These are phyloP conservation scores for Drosophila auraria DNA, from an alignment of 1,140 invertebrate species.

Conservation along the genomic window DNA sequence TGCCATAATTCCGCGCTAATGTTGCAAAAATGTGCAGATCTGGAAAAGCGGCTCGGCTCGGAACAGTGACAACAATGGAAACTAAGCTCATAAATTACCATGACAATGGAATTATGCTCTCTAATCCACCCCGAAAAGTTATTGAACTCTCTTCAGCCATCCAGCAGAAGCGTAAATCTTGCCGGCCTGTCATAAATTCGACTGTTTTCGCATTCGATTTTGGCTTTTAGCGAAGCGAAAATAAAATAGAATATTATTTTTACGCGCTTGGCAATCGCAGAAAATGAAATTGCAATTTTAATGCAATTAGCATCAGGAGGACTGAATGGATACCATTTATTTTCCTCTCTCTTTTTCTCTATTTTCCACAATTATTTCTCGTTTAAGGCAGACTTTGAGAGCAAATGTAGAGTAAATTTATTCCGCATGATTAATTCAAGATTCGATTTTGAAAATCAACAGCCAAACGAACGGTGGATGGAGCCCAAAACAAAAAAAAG, in stretches of 20 bases:
- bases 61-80: constrained; percentile 49
- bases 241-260: constrained; percentile 55
- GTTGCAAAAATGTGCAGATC: constrained; percentile 57
- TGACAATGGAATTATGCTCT: constrained; percentile 61
- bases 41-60: constrained; percentile 14
- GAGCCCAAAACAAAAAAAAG: constrained; percentile 10
- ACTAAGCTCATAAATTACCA: constrained; percentile 65
- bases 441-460: constrained; percentile 59
- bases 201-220: constrained; percentile 57
- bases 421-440: constrained; percentile 73
- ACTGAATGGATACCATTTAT: constrained; percentile 12
- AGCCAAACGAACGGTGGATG: neutral
- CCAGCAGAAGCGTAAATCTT: constrained; percentile 51
- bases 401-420: constrained; percentile 66
- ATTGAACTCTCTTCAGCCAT: constrained; percentile 47
- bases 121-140: constrained; percentile 61
- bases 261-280: constrained; percentile 14
- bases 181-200: constrained; percentile 55
- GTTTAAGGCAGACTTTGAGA: constrained; percentile 13
- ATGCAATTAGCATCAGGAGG: constrained; percentile 49
- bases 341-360: neutral
- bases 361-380: constrained; percentile 25
- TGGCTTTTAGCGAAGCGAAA: constrained; percentile 31
- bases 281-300: constrained; percentile 53
- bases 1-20: constrained; percentile 53